Percentiles rank a stretch among this genome's conserved stretches.
These are phyloP conservation scores for Morone saxatilis DNA, from an alignment of 2,113 vertebrate genomes.

Conservation along the genomic window DNA sequence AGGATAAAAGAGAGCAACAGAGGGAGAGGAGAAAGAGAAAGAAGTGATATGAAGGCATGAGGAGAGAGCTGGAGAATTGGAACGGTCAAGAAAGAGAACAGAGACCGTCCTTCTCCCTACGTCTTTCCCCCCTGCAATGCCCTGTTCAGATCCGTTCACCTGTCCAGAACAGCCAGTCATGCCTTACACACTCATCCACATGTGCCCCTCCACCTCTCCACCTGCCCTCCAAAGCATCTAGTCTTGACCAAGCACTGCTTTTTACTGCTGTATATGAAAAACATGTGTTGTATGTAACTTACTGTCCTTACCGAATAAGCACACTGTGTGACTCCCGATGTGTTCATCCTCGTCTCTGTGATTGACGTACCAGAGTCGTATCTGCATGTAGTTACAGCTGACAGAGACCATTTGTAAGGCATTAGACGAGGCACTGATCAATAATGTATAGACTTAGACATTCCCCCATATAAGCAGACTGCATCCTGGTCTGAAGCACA, in stretches of 20 bases:
- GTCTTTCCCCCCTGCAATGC: constrained; percentile 12
- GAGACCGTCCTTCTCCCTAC: constrained; percentile 19
- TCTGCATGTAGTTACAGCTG: constrained; percentile 58
- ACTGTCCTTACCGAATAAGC: constrained; percentile 58
- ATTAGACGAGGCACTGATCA: constrained; percentile 31
- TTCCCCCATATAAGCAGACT: constrained; percentile 53
- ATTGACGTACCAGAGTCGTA: constrained; percentile 31
- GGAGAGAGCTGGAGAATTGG: constrained; percentile 19
- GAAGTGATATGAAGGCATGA: constrained; percentile 11
- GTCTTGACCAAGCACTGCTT: constrained; percentile 64
- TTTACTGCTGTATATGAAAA: constrained; percentile 54
- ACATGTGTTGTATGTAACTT: constrained; percentile 43
- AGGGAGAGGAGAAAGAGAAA: constrained; percentile 13
- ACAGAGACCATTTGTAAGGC: constrained; percentile 29
- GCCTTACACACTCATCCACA: constrained; percentile 74
- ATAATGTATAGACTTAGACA: constrained; percentile 42
- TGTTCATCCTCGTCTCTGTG: constrained; percentile 46
- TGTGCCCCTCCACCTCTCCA: constrained; percentile 8
- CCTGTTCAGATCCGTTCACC: constrained; percentile 37
- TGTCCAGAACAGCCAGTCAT: constrained; percentile 71
- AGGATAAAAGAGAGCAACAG: constrained; percentile 11
- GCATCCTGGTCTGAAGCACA: constrained; percentile 57
- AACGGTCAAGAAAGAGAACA: constrained; percentile 21
- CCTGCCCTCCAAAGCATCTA: constrained; percentile 40
- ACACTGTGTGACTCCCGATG: constrained; percentile 55